phyloP scores from a whole-genome alignment of 2,888 invertebrate species.

The Cancer borealis region DNA sequence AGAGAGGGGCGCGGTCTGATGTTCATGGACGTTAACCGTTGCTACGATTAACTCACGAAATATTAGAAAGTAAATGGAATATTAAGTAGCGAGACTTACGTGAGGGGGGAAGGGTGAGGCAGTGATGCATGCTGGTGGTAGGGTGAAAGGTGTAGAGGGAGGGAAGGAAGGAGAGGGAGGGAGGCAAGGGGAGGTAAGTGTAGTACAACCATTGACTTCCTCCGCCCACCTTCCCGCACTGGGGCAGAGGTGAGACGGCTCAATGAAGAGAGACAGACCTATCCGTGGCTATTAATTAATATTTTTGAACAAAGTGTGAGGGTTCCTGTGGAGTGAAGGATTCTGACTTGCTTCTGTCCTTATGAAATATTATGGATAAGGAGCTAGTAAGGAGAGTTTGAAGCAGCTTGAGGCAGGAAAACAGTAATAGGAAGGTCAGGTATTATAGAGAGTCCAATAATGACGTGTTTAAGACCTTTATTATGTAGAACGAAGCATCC shows the following conservation, averaged over 20 bases:
- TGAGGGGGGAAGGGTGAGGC: background rate
- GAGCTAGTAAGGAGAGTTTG: too few species aligned
- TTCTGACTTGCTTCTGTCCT: too few species aligned
- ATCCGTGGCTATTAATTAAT: background rate
- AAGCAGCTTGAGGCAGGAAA: too few species aligned
- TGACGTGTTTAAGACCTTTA: too few species aligned
- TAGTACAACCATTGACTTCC: background rate
- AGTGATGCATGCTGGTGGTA: background rate
- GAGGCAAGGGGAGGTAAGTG: background rate
- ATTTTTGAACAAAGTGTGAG: background rate
- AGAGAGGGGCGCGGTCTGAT: background rate
- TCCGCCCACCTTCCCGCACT: constrained; percentile 14
- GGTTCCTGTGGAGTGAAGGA: background rate
- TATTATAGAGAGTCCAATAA: too few species aligned
- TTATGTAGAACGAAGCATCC: too few species aligned
- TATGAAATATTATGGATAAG: too few species aligned
- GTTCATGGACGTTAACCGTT: background rate
- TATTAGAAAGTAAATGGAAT: constrained; percentile 6
- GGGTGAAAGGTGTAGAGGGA: background rate
- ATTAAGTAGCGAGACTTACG: constrained; percentile 24
- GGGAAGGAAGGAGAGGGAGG: background rate
- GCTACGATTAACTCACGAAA: background rate
- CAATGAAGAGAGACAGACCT: background rate
- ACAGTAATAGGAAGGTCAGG: too few species aligned
- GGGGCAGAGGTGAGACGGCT: background rate